These are phyloP conservation scores for Diabrotica virgifera DNA, from an alignment of 1,140 invertebrate species.

Conservation along the genomic window DNA sequence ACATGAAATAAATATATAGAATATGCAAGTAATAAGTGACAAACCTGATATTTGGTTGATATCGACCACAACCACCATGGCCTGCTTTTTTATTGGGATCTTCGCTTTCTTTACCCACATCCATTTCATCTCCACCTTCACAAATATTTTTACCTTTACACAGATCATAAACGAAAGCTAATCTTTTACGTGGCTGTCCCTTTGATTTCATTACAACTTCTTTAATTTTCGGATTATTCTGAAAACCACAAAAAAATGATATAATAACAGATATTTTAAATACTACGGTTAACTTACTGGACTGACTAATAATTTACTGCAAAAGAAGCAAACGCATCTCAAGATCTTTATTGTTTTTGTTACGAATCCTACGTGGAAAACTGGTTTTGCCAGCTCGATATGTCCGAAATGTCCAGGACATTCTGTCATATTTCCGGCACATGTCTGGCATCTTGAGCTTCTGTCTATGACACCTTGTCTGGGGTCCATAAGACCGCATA, in stretches of 20 bases:
- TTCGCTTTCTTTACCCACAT: constrained; percentile 64
- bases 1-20: no score
- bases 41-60: constrained; percentile 85
- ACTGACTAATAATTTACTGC: constrained; percentile 91
- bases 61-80: constrained; percentile 95
- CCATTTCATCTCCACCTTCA: constrained; percentile 98
- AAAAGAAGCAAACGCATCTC: constrained; percentile 96
- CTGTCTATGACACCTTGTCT: constrained; percentile 96
- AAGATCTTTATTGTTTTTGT: constrained; percentile 97
- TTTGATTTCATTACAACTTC: constrained; percentile 96
- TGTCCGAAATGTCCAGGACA: constrained; percentile 99
- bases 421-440: constrained; percentile 96
- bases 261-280: constrained; percentile 19
- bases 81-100: constrained; percentile 66
- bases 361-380: constrained; percentile 97
- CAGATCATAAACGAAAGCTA: constrained; percentile 95
- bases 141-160: constrained; percentile 98
- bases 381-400: constrained; percentile 96
- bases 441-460: constrained; percentile 92
- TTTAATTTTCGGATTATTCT: constrained; percentile 94
- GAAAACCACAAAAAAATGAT: constrained; percentile 24
- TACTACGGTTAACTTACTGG: constrained; percentile 64
- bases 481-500: constrained; percentile 98
- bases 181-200: constrained; percentile 91
- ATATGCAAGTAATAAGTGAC: not conserved